A percentile compares a stretch with the other conserved stretches of the same genome.
Conservation (phyloP, 2,797 vertebrate species). For the Dendrocincla tyrannina region DNA sequence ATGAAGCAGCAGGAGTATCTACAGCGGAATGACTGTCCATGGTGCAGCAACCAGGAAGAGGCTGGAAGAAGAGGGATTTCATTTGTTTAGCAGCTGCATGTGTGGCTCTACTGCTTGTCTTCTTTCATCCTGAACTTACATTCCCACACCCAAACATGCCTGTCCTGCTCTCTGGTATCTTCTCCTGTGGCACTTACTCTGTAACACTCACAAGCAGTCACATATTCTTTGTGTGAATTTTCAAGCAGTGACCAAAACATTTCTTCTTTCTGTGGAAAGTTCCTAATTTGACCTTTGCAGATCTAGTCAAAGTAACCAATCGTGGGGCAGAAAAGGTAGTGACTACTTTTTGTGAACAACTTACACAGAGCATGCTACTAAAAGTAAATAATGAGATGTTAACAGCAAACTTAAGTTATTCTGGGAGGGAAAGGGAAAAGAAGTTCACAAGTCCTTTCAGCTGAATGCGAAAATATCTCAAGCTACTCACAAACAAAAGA, state of each 20-base stretch:
- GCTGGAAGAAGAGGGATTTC: neutral
- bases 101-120: neutral
- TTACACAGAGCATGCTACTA: neutral
- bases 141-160: no score
- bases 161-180: no score
- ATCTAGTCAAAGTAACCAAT: neutral
- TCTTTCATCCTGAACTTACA: neutral
- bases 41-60: neutral
- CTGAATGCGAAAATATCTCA: neutral
- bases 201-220: no score
- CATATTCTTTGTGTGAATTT: neutral
- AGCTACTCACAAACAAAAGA: neutral
- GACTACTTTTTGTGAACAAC: neutral
- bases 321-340: neutral
- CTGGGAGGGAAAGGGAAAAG: neutral
- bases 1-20: neutral
- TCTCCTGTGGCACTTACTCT: no score
- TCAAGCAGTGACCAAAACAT: neutral
- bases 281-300: neutral
- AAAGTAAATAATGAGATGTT: neutral
- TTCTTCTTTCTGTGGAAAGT: neutral
- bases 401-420: neutral
- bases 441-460: neutral
- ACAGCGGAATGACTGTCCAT: neutral
- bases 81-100: neutral